Percentiles rank a stretch among this genome's conserved stretches.
Conservation (phyloP, 2,797 vertebrate genomes). For the Astyanax mexicanus region DNA sequence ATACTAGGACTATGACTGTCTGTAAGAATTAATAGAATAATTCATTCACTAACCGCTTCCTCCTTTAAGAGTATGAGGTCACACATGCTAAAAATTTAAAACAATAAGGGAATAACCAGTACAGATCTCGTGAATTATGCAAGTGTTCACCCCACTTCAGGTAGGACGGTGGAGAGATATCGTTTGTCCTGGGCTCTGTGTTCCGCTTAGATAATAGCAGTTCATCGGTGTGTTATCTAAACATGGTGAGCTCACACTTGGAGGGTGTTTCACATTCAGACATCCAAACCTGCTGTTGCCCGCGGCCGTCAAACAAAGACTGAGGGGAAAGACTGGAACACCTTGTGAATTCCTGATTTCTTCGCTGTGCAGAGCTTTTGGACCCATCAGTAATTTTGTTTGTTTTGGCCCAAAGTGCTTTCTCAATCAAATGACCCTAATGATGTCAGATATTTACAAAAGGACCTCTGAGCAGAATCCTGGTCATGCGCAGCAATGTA, state of each 20-base stretch:
- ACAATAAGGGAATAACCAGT: background rate
- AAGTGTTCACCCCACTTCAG: slow-evolving; percentile 13
- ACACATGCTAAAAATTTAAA: background rate
- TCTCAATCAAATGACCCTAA: slow-evolving; percentile 33
- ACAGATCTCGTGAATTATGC: background rate
- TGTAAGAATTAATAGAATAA: background rate
- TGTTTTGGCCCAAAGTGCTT: slow-evolving; percentile 29
- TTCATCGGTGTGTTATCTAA: slow-evolving; percentile 31
- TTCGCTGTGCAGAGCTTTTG: slow-evolving; percentile 32
- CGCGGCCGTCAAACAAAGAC: slow-evolving; percentile 25
- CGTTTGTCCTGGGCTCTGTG: slow-evolving; percentile 13
- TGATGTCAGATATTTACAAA: slow-evolving; percentile 17
- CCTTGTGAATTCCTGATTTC: slow-evolving; percentile 8
- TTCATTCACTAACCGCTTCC: background rate
- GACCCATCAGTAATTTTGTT: slow-evolving; percentile 27
- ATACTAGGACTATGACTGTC: background rate
- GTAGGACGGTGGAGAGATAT: background rate
- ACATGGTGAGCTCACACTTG: slow-evolving; percentile 34
- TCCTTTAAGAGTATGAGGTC: background rate
- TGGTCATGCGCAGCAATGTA: slow-evolving; percentile 4
- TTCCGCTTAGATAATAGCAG: background rate
- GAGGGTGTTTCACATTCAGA: slow-evolving; percentile 18
- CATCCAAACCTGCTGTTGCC: slow-evolving; percentile 1
- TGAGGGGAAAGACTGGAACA: background rate
- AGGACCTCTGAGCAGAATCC: background rate